Base-by-base conservation (phyloP, 1,140 invertebrate genomes). In the Drosophila triauraria region DNA sequence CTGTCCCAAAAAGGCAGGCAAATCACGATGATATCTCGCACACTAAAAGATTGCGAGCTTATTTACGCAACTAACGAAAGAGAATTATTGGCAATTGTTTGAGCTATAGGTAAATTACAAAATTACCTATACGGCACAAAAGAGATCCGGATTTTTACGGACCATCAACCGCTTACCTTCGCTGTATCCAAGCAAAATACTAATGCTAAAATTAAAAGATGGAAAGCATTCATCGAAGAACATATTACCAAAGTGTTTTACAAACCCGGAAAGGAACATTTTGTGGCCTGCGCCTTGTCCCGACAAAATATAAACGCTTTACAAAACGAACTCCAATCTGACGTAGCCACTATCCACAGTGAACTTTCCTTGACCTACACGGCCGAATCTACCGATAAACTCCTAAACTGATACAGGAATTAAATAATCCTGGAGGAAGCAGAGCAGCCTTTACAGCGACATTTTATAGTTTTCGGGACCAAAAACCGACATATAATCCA, bases 1-100 rank as follows among this genome's bases (percentile, higher is more conserved):
- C 40, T 80, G 6, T 75, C 77, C 42, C 72, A 72, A 58, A 32
- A 8, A 44, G 65, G 38, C 59, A 61, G 15, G 42, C 27, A 5
- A 30, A 30, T 30, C 6, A 8, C 27, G 7, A 30, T 7, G 7
- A 27, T 27, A 27, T 27, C 25, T 27, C 25, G 25, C 25, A 27
- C 25, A 27, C 5, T 27, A 27, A 27, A 27, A 27, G 25, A 27
- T 27, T 27, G 25, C 25, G 25, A 27, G 25, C 25, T 7, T 8
- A 30, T 6, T 30, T 30, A 30, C 27, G 27, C 25, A 27, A 27
- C 25, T 27, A 27, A 27, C 25, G 25, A 27, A 27, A 3, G 25
- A 3, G 3, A 27, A 27, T 6, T 27, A 6, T 27, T 27, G 25
- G 25, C 5, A 27, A 27, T 27, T 27, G 25, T 27, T 27, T 27